Evolutionary conservation across 2,797 vertebrate species (phyloP).

Genomic region (Siniperca obscura): DNA sequence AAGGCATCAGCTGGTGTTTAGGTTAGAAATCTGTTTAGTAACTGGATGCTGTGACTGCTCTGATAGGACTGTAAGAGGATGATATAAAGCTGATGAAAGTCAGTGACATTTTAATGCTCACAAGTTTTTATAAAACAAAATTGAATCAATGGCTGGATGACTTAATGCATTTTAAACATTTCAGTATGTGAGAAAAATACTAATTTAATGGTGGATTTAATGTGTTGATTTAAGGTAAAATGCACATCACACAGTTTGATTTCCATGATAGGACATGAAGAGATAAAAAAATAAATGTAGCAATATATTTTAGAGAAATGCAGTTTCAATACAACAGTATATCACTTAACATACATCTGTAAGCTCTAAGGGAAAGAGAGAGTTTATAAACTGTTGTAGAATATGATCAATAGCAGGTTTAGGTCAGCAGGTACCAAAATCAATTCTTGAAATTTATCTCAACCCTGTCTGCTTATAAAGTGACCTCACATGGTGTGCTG

Average conservation of each 20-base stretch:
- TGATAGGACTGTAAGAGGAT: slow-evolving; percentile 13
- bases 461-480: neutral
- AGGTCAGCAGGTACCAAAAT: neutral
- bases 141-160: neutral
- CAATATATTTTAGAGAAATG: neutral
- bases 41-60: slow-evolving; percentile 16
- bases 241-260: neutral
- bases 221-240: neutral
- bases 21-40: slow-evolving; percentile 17
- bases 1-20: slow-evolving; percentile 44
- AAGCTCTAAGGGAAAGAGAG: neutral
- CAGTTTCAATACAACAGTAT: neutral
- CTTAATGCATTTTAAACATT: neutral
- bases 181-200: neutral
- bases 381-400: neutral
- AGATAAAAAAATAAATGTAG: neutral
- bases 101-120: slow-evolving; percentile 5
- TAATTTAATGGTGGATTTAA: neutral
- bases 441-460: neutral
- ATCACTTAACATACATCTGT: neutral
- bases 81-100: neutral
- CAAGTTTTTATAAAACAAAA: neutral
- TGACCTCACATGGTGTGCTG: neutral
- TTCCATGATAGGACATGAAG: neutral
- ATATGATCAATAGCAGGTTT: neutral